These are phyloP conservation scores for Brenthis daphne DNA, from an alignment of 2,888 invertebrate species.

Conservation along the genomic window DNA sequence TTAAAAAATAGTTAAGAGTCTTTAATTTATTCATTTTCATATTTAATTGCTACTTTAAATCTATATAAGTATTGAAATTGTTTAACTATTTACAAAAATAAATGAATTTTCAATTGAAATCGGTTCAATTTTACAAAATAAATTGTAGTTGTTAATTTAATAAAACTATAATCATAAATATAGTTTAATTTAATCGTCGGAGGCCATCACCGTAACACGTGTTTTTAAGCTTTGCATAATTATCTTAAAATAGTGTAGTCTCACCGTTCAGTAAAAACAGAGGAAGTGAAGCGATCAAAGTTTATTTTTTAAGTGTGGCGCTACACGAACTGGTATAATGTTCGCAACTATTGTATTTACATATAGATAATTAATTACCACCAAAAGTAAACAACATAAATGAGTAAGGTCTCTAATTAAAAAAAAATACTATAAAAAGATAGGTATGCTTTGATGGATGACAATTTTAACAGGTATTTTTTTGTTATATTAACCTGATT, in stretches of 20 bases:
- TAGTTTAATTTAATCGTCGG: constrained; percentile 12
- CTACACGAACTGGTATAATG: background rate
- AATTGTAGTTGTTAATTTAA: background rate
- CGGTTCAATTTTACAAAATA: too few species aligned
- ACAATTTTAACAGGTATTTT: too few species aligned
- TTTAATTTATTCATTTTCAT: too few species aligned
- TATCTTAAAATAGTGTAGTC: constrained; percentile 14
- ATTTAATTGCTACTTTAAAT: too few species aligned
- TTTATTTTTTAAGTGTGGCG: constrained; percentile 27
- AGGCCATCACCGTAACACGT: constrained; percentile 25
- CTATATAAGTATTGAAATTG: too few species aligned
- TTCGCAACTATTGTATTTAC: background rate
- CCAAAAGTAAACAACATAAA: background rate
- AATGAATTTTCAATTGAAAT: too few species aligned
- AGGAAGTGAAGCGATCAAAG: constrained; percentile 36
- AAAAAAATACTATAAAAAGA: too few species aligned
- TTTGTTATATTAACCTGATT: too few species aligned
- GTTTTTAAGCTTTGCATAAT: constrained; percentile 31
- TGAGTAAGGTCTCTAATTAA: too few species aligned
- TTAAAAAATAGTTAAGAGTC: too few species aligned
- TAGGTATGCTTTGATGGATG: too few species aligned
- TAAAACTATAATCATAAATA: constrained; percentile 7
- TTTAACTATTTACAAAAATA: too few species aligned
- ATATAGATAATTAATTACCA: constrained; percentile 1
- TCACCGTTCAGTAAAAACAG: constrained; percentile 29